These are phyloP conservation scores for Ceratotherium simum DNA, from an alignment of 2,113 vertebrate species.

Conservation along the genomic window DNA sequence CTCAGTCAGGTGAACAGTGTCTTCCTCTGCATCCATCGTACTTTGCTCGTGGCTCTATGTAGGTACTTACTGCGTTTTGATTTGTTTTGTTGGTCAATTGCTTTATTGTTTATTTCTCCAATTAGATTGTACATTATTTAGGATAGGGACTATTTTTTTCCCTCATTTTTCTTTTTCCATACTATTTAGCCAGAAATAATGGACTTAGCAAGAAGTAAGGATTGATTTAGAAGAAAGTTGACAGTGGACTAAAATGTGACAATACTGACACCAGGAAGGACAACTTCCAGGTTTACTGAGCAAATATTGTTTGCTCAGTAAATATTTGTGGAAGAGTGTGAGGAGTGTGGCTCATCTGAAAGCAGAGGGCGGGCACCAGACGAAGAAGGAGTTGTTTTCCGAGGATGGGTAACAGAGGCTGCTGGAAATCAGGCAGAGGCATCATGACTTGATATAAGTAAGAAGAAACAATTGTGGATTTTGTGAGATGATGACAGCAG, in stretches of 20 bases:
- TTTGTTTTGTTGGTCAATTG: not conserved
- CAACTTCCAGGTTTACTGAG: not conserved
- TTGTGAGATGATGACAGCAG: not conserved
- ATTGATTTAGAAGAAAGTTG: not conserved
- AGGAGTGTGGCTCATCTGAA: not conserved
- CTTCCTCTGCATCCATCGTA: not conserved
- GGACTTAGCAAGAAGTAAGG: not conserved
- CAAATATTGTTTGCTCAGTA: conserved; percentile 28
- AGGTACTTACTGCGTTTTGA: not conserved
- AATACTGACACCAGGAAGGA: not conserved
- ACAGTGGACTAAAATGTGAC: not conserved
- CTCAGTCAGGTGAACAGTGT: not conserved
- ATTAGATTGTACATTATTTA: not conserved
- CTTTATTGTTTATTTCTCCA: not conserved
- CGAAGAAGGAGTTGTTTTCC: not conserved
- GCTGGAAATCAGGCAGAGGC: not conserved
- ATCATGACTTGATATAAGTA: too few species aligned
- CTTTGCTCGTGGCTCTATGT: not conserved
- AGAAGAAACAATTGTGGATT: not conserved
- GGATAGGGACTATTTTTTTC: too few species aligned
- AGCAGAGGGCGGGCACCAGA: not conserved
- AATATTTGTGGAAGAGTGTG: not conserved
- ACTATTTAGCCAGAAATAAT: not conserved
- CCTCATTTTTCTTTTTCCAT: not conserved
- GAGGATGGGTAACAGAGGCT: too few species aligned